Evolutionary conservation across 2,113 vertebrate genomes (phyloP).

Genomic region (Pteronura brasiliensis): DNA sequence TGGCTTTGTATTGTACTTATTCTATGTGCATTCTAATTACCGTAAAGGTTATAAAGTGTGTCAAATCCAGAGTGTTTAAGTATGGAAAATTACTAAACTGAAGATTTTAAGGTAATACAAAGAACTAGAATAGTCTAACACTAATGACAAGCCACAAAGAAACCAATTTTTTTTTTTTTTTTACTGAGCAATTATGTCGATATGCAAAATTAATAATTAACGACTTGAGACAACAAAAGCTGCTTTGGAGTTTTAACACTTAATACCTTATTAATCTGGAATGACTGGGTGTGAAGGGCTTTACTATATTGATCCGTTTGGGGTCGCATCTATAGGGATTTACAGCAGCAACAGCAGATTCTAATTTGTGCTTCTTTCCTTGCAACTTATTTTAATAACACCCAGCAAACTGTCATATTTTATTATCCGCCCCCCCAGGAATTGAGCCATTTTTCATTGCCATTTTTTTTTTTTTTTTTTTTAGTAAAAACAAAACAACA

Average conservation of each 20-base stretch:
- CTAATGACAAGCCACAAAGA: not conserved
- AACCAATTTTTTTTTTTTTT: not conserved
- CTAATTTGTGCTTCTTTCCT: not conserved
- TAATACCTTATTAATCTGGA: not conserved
- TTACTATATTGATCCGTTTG: not conserved
- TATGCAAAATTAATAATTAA: slow-evolving; percentile 13
- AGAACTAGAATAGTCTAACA: not conserved
- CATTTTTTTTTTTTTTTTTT: not conserved
- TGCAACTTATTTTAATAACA: not conserved
- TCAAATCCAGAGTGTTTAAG: not conserved
- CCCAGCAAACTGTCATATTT: not conserved
- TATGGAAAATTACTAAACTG: not conserved
- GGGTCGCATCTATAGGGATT: not conserved
- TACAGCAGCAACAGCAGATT: not conserved
- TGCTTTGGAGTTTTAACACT: not conserved
- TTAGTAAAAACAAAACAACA: not conserved
- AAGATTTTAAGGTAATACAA: slow-evolving; percentile 13
- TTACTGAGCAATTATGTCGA: not conserved
- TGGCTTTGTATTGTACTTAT: not conserved
- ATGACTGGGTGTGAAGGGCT: not conserved
- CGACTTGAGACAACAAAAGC: not conserved
- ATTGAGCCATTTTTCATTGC: not conserved
- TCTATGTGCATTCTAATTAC: not conserved
- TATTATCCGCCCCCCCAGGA: not conserved
- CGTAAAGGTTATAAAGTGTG: not conserved